Evolutionary conservation across 2,113 vertebrate genomes (phyloP), one percentile per base, ranked within the genome.

Genomic region (Psittacula cyanocephala): DNA sequence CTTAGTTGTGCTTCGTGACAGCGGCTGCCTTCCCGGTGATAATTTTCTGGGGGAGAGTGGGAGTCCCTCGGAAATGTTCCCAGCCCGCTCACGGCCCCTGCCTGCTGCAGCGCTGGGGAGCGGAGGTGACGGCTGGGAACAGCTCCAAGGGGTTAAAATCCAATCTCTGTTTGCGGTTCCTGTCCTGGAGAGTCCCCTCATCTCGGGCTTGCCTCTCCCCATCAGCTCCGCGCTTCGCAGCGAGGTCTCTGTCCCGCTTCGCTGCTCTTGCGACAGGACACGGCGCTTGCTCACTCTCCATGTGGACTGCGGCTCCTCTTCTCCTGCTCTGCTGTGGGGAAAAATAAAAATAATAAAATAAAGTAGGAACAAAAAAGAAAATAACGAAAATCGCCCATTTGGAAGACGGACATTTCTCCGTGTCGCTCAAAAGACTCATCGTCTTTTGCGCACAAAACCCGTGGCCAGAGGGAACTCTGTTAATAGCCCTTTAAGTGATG

Each of bases 211-310:
- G 47, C 44, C 59, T 62, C 27, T 35, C 17, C 47, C n/a, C 44
- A 12, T 2, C 52, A 15, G 27, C 49, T 69, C 17, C 0, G 28
- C 6, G 57, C 62, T 67, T 81, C 17, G 7, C 49, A 44, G 17
- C 35, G 27, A 71, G 65, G 50, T 67, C 92, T 67, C 76, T 13
- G 55, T 92, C 94, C 76, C 69, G 8, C 68, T 52, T 63, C 41
- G 16, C 89, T n/a, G 69, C 88, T 80, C 79, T 86, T 88, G 88
- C 17, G n/a, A 44, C 79, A n/a, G 64, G n/a, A 46, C 64, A 57
- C 49, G 60, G 11, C 28, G 24, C 68, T 88, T 37, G 39, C 70
- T 77, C 70, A 23, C 67, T 76, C 46, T 77, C 37, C 27, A 14
- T n/a, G 71, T 53, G 64, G 46, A 31, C 59, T 39, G 44, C 5